phyloP scores from a whole-genome alignment of 2,888 invertebrate genomes.

The Eudemis profundana region DNA sequence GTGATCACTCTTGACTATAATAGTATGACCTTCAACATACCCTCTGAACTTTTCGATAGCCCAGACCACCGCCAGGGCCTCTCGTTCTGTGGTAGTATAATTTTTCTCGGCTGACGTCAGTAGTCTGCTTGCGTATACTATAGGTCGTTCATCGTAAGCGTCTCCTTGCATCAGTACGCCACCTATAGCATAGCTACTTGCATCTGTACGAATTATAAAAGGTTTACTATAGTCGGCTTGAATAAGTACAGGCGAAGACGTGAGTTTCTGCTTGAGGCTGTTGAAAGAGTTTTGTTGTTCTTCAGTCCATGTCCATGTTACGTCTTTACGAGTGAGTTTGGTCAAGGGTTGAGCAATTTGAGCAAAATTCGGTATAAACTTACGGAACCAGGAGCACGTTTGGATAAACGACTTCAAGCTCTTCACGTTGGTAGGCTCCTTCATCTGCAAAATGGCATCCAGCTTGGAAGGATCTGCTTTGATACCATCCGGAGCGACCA shows the following conservation, averaged over 20 bases:
- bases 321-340: not conserved
- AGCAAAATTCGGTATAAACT: not conserved
- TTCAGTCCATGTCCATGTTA: not conserved
- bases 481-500: not conserved
- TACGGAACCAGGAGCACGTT: not conserved
- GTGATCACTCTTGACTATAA: not conserved
- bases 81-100: not conserved
- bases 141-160: not conserved
- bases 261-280: not conserved
- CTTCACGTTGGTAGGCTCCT: not conserved
- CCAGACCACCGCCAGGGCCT: not conserved
- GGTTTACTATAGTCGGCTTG: not conserved
- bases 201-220: not conserved
- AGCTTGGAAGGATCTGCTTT: not conserved
- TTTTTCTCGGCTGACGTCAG: not conserved
- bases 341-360: not conserved
- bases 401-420: not conserved
- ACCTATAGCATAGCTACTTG: not conserved
- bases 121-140: not conserved
- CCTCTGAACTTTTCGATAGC: not conserved
- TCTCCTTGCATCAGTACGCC: not conserved
- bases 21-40: not conserved
- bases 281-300: not conserved
- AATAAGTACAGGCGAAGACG: not conserved
- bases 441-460: not conserved